A percentile compares a stretch with the other conserved stretches of the same genome.
phyloP scores from a whole-genome alignment of 2,113 vertebrate species.

The Xyliphius kryptos region DNA sequence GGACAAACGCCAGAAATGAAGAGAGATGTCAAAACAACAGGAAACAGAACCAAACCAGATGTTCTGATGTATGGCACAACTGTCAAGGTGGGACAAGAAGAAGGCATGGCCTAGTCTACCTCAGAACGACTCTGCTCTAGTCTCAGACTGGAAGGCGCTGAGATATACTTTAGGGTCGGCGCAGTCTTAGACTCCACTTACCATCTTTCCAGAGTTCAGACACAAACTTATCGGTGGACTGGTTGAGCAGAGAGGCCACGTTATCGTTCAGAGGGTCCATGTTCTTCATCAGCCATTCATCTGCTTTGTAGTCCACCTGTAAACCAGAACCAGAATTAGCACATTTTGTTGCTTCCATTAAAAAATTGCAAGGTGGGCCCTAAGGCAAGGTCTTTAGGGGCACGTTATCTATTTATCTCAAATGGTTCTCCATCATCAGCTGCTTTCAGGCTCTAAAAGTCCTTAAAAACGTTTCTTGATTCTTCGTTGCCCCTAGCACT shows the following conservation, averaged over 20 bases:
- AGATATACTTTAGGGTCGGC: no score
- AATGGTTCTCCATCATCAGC: no score
- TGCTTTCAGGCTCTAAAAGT: no score
- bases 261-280: slow-evolving; percentile 98
- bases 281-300: slow-evolving; percentile 98
- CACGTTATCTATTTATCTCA: no score
- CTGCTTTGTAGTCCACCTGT: slow-evolving; percentile 97
- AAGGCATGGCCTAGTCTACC: no score
- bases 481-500: no score
- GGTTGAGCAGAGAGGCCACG: slow-evolving; percentile 86
- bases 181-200: slow-evolving; percentile 56
- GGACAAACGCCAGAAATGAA: slow-evolving; percentile 4
- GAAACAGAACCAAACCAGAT: background rate
- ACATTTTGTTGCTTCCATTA: background rate
- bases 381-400: no score
- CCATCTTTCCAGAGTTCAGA: slow-evolving; percentile 97
- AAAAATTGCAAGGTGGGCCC: no score
- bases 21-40: slow-evolving; percentile 17
- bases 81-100: no score
- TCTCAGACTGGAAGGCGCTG: background rate
- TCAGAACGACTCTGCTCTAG: background rate
- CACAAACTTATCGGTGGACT: slow-evolving; percentile 93
- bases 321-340: background rate
- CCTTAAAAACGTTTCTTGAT: no score
- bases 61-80: background rate